Evolutionary conservation across 2,113 vertebrate species (phyloP).

Genomic region (Morone chrysops): DNA sequence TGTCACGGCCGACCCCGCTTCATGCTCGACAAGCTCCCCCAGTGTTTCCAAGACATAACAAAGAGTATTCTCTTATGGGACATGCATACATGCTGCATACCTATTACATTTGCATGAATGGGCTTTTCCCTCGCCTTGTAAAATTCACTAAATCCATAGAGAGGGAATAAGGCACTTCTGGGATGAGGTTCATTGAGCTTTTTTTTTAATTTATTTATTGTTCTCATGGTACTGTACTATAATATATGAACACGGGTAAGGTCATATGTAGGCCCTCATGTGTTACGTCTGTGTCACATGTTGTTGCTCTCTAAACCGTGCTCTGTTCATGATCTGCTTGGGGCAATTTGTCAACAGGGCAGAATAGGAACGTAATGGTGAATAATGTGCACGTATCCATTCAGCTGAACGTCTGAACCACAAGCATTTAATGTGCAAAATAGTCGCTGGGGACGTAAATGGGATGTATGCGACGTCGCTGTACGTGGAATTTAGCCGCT

Average conservation of each 20-base stretch:
- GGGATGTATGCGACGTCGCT: not conserved
- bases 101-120: conserved; percentile 43
- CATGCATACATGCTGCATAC: conserved; percentile 5
- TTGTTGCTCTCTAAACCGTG: not conserved
- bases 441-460: too few relatives aligned
- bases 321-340: conserved; percentile 3
- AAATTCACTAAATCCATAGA: conserved; percentile 36
- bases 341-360: not conserved
- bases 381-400: not conserved
- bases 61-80: conserved; percentile 17
- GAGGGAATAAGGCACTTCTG: conserved; percentile 19
- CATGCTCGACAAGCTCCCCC: conserved; percentile 9
- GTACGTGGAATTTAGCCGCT: not conserved
- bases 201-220: not conserved
- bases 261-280: conserved; percentile 5
- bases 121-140: conserved; percentile 26
- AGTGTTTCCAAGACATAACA: conserved; percentile 33
- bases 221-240: not conserved
- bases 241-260: not conserved
- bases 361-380: not conserved
- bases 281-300: conserved; percentile 21
- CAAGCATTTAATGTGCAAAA: too few relatives aligned
- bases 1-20: conserved; percentile 18
- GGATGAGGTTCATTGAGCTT: conserved; percentile 22
- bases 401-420: not conserved